Evolutionary conservation across 2,888 invertebrate species (phyloP), one percentile per base, ranked within the genome.

Genomic region (Lamellibrachia columna): DNA sequence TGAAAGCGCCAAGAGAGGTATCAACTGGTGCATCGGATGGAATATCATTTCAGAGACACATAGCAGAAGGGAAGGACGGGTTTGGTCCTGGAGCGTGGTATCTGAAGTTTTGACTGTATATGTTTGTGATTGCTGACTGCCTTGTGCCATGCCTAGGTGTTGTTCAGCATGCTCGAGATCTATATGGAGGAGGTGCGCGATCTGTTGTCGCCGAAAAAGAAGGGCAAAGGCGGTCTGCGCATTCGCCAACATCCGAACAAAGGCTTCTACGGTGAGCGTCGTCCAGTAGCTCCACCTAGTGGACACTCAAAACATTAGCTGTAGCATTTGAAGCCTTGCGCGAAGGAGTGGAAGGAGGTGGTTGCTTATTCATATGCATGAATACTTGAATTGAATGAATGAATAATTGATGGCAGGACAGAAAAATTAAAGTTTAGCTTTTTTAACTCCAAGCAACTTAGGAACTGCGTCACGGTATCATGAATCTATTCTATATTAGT

Each of bases 161-260:
- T 90, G 92, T 96, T 97, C 93, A 97, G 97, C 93, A 97, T 97
- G 97, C 95, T 97, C 94, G 97, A 97, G 95, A 97, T 97, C 94
- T 97, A 97, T 96, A 97, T 97, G 95, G 97, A 97, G 95, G 96
- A 97, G 28, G 97, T 97, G 8, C 94, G 97, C 91, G 97, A 97
- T 95, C 95, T 97, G 75, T 95, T 97, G 58, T 96, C 96, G 94
- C 94, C 96, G 3, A 94, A 93, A 52, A 92, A 93, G 1, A 93
- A 94, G 6, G 95, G 95, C 53, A 95, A 95, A 94, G 96, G 96
- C 92, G 97, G 97, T 3, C 95, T 97, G n/a, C 97, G 97, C 95
- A 96, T 97, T 90, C 94, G 97, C 93, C 97, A 97, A 94, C 97
- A 97, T 95, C 97, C 97, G 2, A 97, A 97, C 94, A 97, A 96